Percentiles rank a stretch among this genome's conserved stretches.
Conservation (phyloP, 2,113 vertebrate genomes). For the Neotoma lepida region DNA sequence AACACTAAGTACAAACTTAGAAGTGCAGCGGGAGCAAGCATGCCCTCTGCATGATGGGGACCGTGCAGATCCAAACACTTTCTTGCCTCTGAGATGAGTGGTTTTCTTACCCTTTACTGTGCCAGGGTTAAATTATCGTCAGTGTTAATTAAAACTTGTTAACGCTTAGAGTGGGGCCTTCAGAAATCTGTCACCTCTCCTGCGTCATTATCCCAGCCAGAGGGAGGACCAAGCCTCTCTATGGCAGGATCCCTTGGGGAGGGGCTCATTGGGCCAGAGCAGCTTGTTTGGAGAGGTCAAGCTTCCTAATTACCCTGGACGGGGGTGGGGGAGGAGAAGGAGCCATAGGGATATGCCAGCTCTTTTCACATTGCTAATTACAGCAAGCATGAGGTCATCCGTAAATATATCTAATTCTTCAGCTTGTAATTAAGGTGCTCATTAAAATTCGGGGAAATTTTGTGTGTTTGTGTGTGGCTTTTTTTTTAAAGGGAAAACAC, state of each 20-base stretch:
- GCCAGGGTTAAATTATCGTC: conserved; percentile 72
- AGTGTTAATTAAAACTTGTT: conserved; percentile 75
- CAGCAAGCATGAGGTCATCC: conserved; percentile 70
- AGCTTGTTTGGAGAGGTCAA: conserved; percentile 60
- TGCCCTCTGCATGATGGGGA: background rate
- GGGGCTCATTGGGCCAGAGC: background rate
- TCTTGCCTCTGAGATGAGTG: conserved; percentile 62
- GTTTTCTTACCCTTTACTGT: conserved; percentile 57
- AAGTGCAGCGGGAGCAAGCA: background rate
- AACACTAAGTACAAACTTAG: background rate
- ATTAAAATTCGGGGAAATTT: conserved; percentile 64
- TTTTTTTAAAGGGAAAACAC: conserved; percentile 51
- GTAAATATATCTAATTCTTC: conserved; percentile 62
- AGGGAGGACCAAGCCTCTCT: background rate
- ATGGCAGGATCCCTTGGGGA: background rate
- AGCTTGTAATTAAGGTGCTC: conserved; percentile 74
- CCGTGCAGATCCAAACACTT: conserved; percentile 5
- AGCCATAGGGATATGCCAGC: conserved; percentile 41
- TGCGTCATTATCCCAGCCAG: conserved; percentile 48
- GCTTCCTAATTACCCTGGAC: conserved; percentile 61
- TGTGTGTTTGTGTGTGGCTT: background rate
- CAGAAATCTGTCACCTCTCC: conserved; percentile 55
- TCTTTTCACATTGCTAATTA: conserved; percentile 72
- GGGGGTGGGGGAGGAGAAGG: background rate
- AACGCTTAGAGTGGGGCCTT: conserved; percentile 30